Evolutionary conservation across 2,113 vertebrate genomes (phyloP).

Genomic region (Ploceus nigricollis): DNA sequence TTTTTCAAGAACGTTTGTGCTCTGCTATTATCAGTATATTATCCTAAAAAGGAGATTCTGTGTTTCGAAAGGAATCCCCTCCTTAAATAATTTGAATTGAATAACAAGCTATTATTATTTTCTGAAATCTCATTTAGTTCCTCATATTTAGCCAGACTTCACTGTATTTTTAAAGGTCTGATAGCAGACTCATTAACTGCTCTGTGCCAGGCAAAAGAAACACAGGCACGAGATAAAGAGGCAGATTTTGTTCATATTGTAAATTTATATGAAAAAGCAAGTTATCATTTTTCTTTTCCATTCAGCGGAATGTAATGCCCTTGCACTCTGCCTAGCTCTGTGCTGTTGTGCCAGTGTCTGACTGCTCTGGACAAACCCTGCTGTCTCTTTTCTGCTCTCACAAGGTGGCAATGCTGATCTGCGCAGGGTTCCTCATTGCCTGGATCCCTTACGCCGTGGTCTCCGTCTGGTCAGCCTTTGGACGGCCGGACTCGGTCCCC

Average conservation of each 20-base stretch:
- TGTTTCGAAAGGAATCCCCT: background rate
- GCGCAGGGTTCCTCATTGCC: conserved; percentile 91
- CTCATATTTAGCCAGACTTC: background rate
- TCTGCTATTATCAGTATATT: background rate
- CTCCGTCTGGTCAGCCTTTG: conserved; percentile 90
- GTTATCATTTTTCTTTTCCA: background rate
- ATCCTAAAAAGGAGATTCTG: background rate
- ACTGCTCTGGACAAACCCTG: background rate
- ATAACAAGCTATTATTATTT: background rate
- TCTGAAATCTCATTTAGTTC: background rate
- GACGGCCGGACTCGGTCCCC: conserved; percentile 83
- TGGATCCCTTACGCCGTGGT: conserved; percentile 95
- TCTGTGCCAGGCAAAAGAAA: background rate
- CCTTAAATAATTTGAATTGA: background rate
- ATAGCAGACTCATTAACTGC: background rate
- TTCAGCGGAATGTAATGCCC: background rate
- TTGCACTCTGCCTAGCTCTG: background rate
- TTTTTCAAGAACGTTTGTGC: background rate
- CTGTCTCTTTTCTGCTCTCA: background rate
- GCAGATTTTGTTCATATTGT: background rate
- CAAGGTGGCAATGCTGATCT: conserved; percentile 96
- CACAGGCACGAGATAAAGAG: background rate
- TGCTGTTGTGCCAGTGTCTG: background rate
- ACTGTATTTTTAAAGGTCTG: background rate
- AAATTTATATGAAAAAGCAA: background rate